phyloP scores from a whole-genome alignment of 2,888 invertebrate species.

The Tricholauxania praeusta region DNA sequence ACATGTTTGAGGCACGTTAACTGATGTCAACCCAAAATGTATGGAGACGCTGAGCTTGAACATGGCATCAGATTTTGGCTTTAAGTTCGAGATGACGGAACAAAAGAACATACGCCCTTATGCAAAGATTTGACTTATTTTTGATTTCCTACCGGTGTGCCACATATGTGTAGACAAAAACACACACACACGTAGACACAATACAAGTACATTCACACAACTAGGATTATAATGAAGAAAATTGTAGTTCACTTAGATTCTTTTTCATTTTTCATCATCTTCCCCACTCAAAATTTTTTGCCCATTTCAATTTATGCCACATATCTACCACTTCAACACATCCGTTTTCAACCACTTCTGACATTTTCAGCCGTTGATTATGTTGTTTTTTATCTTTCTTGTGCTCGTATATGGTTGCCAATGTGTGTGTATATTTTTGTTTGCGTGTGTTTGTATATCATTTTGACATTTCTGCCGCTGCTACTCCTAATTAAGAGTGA shows the following conservation, averaged over 20 bases:
- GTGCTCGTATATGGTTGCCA: neutral
- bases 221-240: neutral
- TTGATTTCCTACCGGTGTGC: no score
- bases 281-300: neutral
- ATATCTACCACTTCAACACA: neutral
- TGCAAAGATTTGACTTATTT: no score
- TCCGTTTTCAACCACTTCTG: slow-evolving; percentile 43
- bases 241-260: neutral
- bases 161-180: no score
- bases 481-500: slow-evolving; percentile 21
- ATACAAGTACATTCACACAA: neutral
- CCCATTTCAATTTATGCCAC: no score
- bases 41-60: no score
- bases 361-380: slow-evolving; percentile 46
- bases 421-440: neutral
- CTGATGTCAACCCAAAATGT: no score
- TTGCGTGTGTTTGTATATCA: slow-evolving; percentile 1
- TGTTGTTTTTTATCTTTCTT: slow-evolving; percentile 40
- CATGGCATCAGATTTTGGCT: no score
- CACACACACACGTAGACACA: neutral
- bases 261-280: neutral
- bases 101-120: no score
- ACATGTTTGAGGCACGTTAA: no score
- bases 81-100: no score
- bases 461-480: slow-evolving; percentile 12